phyloP scores from a whole-genome alignment of 2,888 invertebrate genomes.

The Sericinus montela region DNA sequence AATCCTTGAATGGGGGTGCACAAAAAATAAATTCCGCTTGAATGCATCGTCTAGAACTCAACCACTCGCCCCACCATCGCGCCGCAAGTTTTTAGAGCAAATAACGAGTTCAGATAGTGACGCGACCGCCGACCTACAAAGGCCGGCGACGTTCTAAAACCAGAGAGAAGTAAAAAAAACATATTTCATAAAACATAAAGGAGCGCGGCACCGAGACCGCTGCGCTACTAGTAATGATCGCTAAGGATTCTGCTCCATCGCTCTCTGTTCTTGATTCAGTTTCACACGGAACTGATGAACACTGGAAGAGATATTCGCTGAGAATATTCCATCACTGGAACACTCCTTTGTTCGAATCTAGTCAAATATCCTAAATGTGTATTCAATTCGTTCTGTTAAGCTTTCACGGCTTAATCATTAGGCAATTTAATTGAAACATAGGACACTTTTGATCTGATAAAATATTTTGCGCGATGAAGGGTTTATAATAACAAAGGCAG shows the following conservation, averaged over 20 bases:
- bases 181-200: conserved; percentile 34
- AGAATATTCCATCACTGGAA: too few species aligned
- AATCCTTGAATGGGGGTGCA: conserved; percentile 4
- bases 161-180: conserved; percentile 31
- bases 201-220: conserved; percentile 34
- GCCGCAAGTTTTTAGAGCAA: conserved; percentile 12
- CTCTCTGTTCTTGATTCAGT: conserved; percentile 64
- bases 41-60: conserved; percentile 15
- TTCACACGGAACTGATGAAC: conserved; percentile 17
- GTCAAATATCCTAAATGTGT: too few species aligned
- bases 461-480: too few species aligned
- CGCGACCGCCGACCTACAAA: conserved; percentile 25
- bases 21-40: conserved; percentile 11
- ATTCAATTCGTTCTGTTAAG: too few species aligned
- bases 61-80: conserved; percentile 13
- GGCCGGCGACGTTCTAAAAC: conserved; percentile 29
- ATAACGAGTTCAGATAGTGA: conserved; percentile 16
- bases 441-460: too few species aligned
- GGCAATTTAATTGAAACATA: too few species aligned
- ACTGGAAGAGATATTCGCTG: conserved; percentile 5
- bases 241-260: conserved; percentile 72
- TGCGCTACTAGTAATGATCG: conserved; percentile 69
- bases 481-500: too few species aligned
- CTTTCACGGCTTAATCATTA: too few species aligned
- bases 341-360: too few species aligned